Conservation (phyloP, 2,113 vertebrate genomes). For the Butorides virescens region DNA sequence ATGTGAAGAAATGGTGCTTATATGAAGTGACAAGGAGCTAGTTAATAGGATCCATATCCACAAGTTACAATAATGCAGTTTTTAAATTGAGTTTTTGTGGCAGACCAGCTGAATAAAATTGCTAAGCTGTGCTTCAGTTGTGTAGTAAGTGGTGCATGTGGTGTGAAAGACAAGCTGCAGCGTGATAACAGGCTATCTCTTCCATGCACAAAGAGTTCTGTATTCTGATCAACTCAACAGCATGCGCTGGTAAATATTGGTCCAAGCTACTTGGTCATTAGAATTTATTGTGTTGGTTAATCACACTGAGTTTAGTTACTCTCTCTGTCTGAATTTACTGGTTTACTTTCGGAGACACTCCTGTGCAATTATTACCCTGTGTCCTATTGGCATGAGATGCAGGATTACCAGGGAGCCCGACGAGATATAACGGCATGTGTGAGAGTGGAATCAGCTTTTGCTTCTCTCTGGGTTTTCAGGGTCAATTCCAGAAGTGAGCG, state of each 20-base stretch:
- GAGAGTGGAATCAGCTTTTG: not conserved
- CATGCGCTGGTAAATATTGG: slow-evolving; percentile 21
- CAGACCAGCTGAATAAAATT: slow-evolving; percentile 40
- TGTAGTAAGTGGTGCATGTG: slow-evolving; percentile 45
- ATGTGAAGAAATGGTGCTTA: slow-evolving; percentile 14
- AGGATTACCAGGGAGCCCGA: not conserved
- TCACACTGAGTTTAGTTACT: not conserved
- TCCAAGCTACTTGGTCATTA: slow-evolving; percentile 11
- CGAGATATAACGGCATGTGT: not conserved
- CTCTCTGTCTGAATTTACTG: not conserved
- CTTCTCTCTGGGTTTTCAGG: not conserved
- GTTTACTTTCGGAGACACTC: not conserved
- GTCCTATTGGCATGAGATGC: not conserved
- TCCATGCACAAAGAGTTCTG: slow-evolving; percentile 40
- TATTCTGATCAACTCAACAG: slow-evolving; percentile 40
- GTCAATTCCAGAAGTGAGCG: not conserved
- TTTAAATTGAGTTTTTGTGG: slow-evolving; percentile 63
- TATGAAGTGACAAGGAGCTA: slow-evolving; percentile 40
- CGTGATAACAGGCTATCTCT: slow-evolving; percentile 54
- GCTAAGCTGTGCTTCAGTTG: slow-evolving; percentile 54
- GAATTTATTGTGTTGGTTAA: slow-evolving; percentile 19
- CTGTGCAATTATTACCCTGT: not conserved
- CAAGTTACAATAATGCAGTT: slow-evolving; percentile 46
- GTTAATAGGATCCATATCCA: slow-evolving; percentile 55
- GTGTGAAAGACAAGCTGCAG: slow-evolving; percentile 42